phyloP scores from a whole-genome alignment of 2,797 vertebrate genomes.

The Vultur gryphus region DNA sequence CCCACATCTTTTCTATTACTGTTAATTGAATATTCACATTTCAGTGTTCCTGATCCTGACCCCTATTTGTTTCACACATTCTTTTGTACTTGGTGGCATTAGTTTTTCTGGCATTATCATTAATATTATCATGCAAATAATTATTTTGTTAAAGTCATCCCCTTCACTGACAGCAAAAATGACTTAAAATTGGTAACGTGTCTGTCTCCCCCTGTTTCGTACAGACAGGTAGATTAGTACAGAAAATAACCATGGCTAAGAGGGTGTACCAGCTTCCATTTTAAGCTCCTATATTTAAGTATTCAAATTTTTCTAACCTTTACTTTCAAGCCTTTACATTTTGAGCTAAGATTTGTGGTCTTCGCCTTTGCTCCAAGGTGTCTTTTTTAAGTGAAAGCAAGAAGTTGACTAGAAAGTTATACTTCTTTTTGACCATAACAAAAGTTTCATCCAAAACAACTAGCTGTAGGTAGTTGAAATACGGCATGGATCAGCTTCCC shows the following conservation, averaged over 20 bases:
- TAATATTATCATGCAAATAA: neutral
- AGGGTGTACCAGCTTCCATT: neutral
- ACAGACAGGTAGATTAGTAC: neutral
- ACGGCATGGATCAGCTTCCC: neutral
- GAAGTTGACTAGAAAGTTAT: neutral
- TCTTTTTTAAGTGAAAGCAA: neutral
- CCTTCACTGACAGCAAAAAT: neutral
- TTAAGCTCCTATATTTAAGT: neutral
- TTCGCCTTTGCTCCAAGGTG: neutral
- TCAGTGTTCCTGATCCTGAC: slow-evolving; percentile 11
- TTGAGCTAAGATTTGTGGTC: neutral
- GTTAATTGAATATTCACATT: slow-evolving; percentile 52
- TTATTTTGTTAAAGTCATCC: neutral
- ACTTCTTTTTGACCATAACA: neutral
- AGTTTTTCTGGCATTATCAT: neutral
- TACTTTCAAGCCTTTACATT: neutral
- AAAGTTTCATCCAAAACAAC: neutral
- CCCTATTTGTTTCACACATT: slow-evolving; percentile 1
- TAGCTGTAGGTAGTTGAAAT: neutral
- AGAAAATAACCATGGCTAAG: neutral
- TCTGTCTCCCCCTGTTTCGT: neutral
- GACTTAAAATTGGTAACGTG: neutral
- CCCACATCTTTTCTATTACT: slow-evolving; percentile 21
- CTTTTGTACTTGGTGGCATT: neutral
- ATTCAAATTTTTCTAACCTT: neutral